Percentiles rank a stretch among this genome's conserved stretches.
phyloP scores from a whole-genome alignment of 2,113 vertebrate species.

The Trinectes maculatus region DNA sequence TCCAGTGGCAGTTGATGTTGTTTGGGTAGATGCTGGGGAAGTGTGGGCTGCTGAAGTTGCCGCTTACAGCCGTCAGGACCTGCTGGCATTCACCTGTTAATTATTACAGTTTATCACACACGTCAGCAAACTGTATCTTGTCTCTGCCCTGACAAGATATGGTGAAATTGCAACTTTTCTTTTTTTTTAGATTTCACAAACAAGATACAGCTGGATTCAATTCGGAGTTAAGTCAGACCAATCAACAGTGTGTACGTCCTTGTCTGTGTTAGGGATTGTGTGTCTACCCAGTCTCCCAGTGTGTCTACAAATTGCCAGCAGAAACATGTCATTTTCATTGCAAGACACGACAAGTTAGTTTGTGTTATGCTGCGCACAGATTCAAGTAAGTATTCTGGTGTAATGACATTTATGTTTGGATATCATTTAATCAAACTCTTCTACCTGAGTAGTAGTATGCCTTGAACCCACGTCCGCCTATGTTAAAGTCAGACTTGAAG shows the following conservation, averaged over 20 bases:
- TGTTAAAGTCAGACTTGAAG: conserved; percentile 98
- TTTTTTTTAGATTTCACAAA: background rate
- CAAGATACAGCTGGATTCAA: background rate
- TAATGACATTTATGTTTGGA: no score
- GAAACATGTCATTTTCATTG: no score
- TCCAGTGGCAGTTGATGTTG: conserved; percentile 96
- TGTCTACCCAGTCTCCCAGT: no score
- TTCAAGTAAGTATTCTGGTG: no score
- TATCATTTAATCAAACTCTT: background rate
- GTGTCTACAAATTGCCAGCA: conserved; percentile 1
- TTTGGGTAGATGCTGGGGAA: conserved; percentile 95
- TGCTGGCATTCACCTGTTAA: conserved; percentile 92
- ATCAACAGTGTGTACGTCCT: conserved; percentile 6
- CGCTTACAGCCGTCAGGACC: conserved; percentile 83
- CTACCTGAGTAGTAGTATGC: conserved; percentile 94
- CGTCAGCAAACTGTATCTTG: background rate
- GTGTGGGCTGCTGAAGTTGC: conserved; percentile 93
- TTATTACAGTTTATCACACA: conserved; percentile 5
- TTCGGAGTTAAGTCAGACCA: background rate
- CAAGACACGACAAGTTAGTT: no score
- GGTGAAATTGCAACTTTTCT: background rate
- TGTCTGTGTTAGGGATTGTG: background rate
- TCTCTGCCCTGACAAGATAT: background rate
- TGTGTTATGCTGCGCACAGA: no score
- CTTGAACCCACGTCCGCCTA: conserved; percentile 94